Base-by-base conservation (phyloP, 2,113 vertebrate genomes). In the Amia ocellicauda region DNA sequence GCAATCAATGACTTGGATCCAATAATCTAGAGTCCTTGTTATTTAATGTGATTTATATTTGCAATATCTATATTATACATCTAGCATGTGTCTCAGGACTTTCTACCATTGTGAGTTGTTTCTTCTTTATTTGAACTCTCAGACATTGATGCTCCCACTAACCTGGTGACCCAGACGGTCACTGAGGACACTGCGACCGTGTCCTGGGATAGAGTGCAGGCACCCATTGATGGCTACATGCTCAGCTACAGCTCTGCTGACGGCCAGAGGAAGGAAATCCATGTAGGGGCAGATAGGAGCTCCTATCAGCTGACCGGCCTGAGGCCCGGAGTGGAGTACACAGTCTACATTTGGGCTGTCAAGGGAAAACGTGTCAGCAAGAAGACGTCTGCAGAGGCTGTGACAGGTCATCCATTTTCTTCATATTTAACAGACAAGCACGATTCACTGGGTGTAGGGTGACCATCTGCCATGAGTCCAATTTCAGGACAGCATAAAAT, bases 221-320 rank as follows among this genome's bases (percentile, higher is more conserved):
- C 89, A 2, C 62, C 76, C 3, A 79, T 93, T 2, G 90, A 92
- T 2, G 88, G 79, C 54, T 93, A 93, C 59, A 64, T 86, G 73
- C 68, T 93, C 67, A 89, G 75, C 69, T 93, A 92, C 78, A 78
- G 78, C 20, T 87, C 87, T 1, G 69, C 78, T 2, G 85, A 79
- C 1, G 90, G 91, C 53, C 80, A 83, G 56, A 79, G 73, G 67
- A 72, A 28, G 63, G 83, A 91, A 64, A 70, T 87, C 20, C 66
- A 66, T 0, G 73, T 91, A 19, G 76, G 63, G 20, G 77, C 86
- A 69, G 85, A 88, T 28, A 84, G 73, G 64, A 73, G 26, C 22
- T 74, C 57, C 42, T 65, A 86, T 3, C 69, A 47, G 42, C 75
- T 92, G 68, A 78, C 63, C 10, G 75, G 67, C 50, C 79, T 95